Evolutionary conservation across 2,113 vertebrate species (phyloP).

Genomic region (Phyllopteryx taeniolatus): DNA sequence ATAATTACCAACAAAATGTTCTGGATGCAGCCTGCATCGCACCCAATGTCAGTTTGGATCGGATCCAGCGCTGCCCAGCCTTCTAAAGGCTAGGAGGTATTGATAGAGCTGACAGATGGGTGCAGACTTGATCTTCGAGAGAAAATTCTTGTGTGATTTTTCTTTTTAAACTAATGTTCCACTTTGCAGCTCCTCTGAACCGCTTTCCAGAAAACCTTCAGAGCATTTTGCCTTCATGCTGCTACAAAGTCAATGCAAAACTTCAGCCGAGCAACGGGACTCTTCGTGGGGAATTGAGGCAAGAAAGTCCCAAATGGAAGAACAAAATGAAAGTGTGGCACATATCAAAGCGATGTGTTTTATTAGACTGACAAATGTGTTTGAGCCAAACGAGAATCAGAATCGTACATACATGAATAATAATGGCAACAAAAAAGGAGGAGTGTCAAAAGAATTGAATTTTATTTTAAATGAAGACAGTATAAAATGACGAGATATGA

Average conservation of each 20-base stretch:
- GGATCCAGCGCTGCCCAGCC: constrained; percentile 1
- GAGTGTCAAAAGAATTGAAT: constrained; percentile 2
- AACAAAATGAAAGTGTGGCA: constrained; percentile 44
- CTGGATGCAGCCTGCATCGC: background rate
- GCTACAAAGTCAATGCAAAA: constrained; percentile 41
- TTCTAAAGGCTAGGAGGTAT: background rate
- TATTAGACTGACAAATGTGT: constrained; percentile 40
- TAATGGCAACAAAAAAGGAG: constrained; percentile 14
- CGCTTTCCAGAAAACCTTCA: constrained; percentile 32
- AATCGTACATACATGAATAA: constrained; percentile 19
- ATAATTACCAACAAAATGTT: background rate
- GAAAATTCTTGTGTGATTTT: constrained; percentile 11
- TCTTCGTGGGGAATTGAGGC: constrained; percentile 37
- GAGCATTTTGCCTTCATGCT: constrained; percentile 38
- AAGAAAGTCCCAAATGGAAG: constrained; percentile 28
- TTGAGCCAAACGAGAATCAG: constrained; percentile 36
- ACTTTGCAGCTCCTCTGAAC: constrained; percentile 1
- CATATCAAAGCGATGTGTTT: constrained; percentile 50
- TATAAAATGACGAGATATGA: background rate
- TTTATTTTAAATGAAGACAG: background rate
- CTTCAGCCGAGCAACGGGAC: constrained; percentile 34
- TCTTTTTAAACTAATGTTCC: constrained; percentile 1
- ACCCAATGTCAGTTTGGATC: constrained; percentile 2
- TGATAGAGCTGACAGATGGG: constrained; percentile 1
- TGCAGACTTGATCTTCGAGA: constrained; percentile 7